These are phyloP conservation scores for Augochlorella aurata DNA, from an alignment of 2,888 invertebrate genomes.

Conservation along the genomic window DNA sequence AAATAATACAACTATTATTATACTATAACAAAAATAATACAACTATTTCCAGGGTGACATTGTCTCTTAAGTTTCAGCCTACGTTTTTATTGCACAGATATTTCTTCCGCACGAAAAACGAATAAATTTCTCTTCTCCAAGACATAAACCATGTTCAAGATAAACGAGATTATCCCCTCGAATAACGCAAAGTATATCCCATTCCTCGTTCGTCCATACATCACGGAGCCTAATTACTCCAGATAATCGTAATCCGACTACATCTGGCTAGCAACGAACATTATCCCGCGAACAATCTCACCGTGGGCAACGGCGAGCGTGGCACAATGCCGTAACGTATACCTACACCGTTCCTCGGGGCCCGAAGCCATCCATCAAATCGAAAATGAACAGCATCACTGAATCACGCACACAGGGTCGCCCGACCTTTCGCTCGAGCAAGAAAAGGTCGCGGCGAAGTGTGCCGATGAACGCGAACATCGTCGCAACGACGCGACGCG, in stretches of 20 bases:
- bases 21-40: no score
- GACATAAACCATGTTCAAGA: no score
- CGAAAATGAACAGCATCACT: conserved; percentile 46
- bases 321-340: neutral
- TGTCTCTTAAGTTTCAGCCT: no score
- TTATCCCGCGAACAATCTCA: neutral
- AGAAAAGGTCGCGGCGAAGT: conserved; percentile 48
- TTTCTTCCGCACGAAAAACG: no score
- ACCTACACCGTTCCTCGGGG: conserved; percentile 1
- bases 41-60: no score
- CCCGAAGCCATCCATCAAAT: conserved; percentile 42
- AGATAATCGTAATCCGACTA: neutral
- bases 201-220: neutral
- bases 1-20: no score
- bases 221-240: neutral
- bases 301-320: neutral
- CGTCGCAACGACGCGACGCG: conserved; percentile 33
- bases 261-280: neutral
- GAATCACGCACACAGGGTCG: conserved; percentile 49
- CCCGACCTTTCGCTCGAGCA: conserved; percentile 35
- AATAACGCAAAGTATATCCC: neutral
- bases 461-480: conserved; percentile 39
- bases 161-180: neutral
- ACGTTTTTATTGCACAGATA: no score
- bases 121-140: no score